phyloP scores from a whole-genome alignment of 2,888 invertebrate species.

The Baronia brevicornis region DNA sequence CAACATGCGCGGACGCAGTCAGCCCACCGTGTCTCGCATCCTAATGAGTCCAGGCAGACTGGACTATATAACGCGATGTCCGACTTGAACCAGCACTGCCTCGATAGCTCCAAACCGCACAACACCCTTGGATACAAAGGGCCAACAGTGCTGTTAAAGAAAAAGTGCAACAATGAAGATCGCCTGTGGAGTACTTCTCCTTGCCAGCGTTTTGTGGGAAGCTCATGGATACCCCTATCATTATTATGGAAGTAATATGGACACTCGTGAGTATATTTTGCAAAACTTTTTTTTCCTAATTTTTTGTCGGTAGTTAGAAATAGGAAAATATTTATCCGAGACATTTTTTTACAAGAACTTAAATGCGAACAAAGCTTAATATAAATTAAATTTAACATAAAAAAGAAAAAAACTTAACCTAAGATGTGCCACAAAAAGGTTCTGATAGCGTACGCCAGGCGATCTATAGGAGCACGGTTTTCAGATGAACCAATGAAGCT shows the following conservation, averaged over 20 bases:
- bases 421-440: no score
- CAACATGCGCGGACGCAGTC: conserved; percentile 42
- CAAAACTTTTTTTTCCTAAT: no score
- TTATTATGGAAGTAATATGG: conserved; percentile 54
- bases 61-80: conserved; percentile 57
- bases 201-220: conserved; percentile 45
- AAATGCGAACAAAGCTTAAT: no score
- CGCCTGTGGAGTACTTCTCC: conserved; percentile 31
- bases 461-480: no score
- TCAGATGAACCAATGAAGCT: no score
- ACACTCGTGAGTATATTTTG: conserved; percentile 48
- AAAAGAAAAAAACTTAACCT: no score
- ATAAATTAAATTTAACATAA: no score
- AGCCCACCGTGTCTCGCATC: conserved; percentile 47
- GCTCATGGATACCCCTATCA: conserved; percentile 54
- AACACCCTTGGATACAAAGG: conserved; percentile 39
- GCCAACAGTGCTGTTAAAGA: conserved; percentile 28
- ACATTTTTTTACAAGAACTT: no score
- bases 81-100: conserved; percentile 38
- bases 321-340: no score
- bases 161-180: conserved; percentile 39
- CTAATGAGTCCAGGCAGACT: conserved; percentile 53
- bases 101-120: conserved; percentile 36
- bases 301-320: not conserved
- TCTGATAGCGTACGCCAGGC: no score